Evolutionary conservation across 2,888 invertebrate genomes (phyloP), one percentile per base, ranked within the genome.

Genomic region (Metalampra italica): DNA sequence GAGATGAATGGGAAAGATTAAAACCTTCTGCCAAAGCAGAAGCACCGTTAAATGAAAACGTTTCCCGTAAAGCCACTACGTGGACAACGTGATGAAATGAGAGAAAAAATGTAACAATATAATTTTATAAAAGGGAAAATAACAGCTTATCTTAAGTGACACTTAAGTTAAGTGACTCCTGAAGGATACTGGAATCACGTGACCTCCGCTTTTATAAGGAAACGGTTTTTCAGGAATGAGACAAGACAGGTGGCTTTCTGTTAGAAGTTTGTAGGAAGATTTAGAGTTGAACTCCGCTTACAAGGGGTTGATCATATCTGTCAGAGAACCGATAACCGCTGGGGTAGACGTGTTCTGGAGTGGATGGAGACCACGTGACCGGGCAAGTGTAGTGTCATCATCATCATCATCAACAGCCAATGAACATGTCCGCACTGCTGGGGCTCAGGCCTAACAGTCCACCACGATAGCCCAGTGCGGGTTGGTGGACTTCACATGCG

Each of bases 71-170:
- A 13, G 43, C 42, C 39, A 48, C 49, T 29, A 37, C 29, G 29
- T 30, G 45, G 48, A 48, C 38, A 13, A 53, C 55, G 54, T 47
- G 51, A 55, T 46, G 50, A 51, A 52, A 49, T 44, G 45, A 45
- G 48, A 48, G 43, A 47, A 50, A 57, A 60, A 59, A 66, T 58
- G 55, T 57, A 60, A 60, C 59, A 66, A 64, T 67, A 64, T 67
- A 63, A 58, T 62, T 61, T 59, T 55, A 53, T 56, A 59, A 61
- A 54, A 53, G 59, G 52, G 52, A 56, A 54, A 55, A 61, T 56
- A 62, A 65, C 59, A 63, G 57, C 63, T 68, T 65, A 57, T 60
- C 62, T 60, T 53, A 46, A 69, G 66, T 59, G 64, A 55, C 64
- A 59, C 68, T 68, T 49, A 47, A 44, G 52, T 53, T 57, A 58